These are phyloP conservation scores for Diacarnus erythraeanus DNA, from an alignment of 37 sponge, comb jelly and placozoan genomes.

Conservation along the genomic window DNA sequence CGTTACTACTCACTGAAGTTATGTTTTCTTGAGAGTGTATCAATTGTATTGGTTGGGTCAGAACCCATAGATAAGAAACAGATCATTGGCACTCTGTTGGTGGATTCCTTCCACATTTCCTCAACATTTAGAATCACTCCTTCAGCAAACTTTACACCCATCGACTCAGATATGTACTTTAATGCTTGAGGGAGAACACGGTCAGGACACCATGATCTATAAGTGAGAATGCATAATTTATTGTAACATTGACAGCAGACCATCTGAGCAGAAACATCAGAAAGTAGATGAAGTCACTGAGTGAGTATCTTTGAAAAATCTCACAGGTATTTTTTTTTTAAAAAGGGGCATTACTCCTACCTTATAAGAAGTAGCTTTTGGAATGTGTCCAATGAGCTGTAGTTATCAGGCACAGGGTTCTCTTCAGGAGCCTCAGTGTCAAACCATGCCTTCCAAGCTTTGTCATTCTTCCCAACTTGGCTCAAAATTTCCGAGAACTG, in stretches of 20 bases:
- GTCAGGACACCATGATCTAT: conserved; percentile 96
- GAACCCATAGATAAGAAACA: conserved; percentile 98
- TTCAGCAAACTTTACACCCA: conserved; percentile 95
- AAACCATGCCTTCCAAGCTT: conserved; percentile 98
- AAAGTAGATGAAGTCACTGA: too few relatives aligned
- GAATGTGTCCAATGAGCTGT: conserved; percentile 93
- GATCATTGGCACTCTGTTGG: conserved; percentile 82
- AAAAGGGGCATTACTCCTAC: too few relatives aligned
- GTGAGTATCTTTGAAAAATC: too few relatives aligned
- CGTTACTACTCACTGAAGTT: conserved; percentile 49
- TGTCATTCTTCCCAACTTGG: conserved; percentile 85
- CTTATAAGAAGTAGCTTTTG: conserved; percentile 87
- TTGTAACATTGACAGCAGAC: too few relatives aligned
- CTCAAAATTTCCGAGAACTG: conserved; percentile 91
- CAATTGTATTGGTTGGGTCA: conserved; percentile 95
- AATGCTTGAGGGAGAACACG: conserved; percentile 93
- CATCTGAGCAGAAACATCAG: too few relatives aligned
- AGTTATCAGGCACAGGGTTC: conserved; percentile 88
- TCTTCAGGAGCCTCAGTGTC: conserved; percentile 98
- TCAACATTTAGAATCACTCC: conserved; percentile 97
- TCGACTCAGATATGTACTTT: conserved; percentile 91
- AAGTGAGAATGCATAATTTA: not conserved
- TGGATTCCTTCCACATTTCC: conserved; percentile 95
- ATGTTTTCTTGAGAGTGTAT: conserved; percentile 84
- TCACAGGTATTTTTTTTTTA: too few relatives aligned